phyloP scores from a whole-genome alignment of 2,888 invertebrate genomes.

The Belgica antarctica region DNA sequence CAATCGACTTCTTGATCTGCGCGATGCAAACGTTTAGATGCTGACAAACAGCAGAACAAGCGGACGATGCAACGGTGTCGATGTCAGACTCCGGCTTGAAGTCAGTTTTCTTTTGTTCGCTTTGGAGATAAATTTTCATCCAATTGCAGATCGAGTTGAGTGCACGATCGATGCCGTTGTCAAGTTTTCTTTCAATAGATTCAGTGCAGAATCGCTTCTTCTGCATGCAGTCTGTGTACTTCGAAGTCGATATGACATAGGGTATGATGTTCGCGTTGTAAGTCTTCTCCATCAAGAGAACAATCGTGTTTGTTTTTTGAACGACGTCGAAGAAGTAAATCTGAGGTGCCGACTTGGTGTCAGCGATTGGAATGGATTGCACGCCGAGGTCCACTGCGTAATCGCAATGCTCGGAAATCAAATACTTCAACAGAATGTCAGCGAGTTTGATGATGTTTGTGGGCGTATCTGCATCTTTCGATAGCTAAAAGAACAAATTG shows the following conservation, averaged over 20 bases:
- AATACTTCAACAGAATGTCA: conserved; percentile 78
- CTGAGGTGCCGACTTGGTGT: conserved; percentile 79
- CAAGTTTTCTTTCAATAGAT: conserved; percentile 87
- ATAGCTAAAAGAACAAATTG: conserved; percentile 69
- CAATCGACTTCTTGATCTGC: conserved; percentile 76
- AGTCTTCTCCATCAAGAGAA: conserved; percentile 88
- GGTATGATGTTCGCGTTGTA: conserved; percentile 87
- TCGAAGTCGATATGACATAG: conserved; percentile 81
- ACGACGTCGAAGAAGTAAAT: conserved; percentile 92
- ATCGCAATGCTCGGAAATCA: conserved; percentile 90
- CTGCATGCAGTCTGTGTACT: conserved; percentile 83
- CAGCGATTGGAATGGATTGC: conserved; percentile 83
- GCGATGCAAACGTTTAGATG: conserved; percentile 75
- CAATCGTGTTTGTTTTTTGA: conserved; percentile 89
- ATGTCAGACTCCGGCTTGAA: conserved; percentile 85
- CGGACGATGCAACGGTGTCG: conserved; percentile 80
- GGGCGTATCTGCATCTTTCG: conserved; percentile 73
- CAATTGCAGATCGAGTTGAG: conserved; percentile 86
- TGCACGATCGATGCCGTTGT: conserved; percentile 81
- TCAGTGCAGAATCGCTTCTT: conserved; percentile 83
- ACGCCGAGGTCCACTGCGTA: conserved; percentile 93
- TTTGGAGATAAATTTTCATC: conserved; percentile 84
- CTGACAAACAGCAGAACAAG: conserved; percentile 79
- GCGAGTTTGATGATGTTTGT: conserved; percentile 76
- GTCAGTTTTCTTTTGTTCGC: conserved; percentile 93